phyloP scores from a whole-genome alignment of 2,113 vertebrate species.

The Gopherus flavomarginatus region DNA sequence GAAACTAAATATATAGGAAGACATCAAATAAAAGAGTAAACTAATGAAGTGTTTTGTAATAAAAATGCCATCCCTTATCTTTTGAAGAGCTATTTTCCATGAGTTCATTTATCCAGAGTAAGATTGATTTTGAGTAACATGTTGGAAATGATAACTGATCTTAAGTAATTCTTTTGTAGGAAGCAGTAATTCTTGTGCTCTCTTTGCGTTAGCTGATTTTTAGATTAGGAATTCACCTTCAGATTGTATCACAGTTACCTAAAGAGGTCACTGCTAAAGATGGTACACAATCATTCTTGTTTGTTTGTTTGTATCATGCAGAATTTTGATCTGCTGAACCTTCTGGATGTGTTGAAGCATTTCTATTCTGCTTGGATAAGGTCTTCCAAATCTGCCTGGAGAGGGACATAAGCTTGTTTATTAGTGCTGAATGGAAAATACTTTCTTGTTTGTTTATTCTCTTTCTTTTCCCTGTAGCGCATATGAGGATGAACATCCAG shows the following conservation, averaged over 20 bases:
- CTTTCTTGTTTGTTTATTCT: conserved; percentile 61
- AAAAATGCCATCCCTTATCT: neutral
- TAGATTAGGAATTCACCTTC: neutral
- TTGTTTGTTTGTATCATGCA: neutral
- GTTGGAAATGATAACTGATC: neutral
- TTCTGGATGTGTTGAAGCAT: neutral
- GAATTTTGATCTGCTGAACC: neutral
- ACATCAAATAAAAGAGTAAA: neutral
- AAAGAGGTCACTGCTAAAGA: neutral
- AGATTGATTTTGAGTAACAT: neutral
- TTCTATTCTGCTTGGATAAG: neutral
- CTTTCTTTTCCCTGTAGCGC: conserved; percentile 54
- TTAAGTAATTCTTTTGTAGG: neutral
- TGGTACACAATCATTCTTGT: neutral
- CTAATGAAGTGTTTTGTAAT: neutral
- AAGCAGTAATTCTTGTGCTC: neutral
- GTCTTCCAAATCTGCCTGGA: conserved; percentile 8
- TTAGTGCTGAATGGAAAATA: conserved; percentile 51
- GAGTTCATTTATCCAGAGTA: neutral
- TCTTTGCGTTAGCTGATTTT: neutral
- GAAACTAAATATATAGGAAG: neutral
- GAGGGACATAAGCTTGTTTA: neutral
- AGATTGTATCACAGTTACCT: neutral
- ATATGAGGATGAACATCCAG: conserved; percentile 55
- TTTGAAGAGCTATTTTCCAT: neutral